Percentiles rank a stretch among this genome's conserved stretches.
phyloP scores from a whole-genome alignment of 2,797 vertebrate species.

The Chaetodon trifasciatus region DNA sequence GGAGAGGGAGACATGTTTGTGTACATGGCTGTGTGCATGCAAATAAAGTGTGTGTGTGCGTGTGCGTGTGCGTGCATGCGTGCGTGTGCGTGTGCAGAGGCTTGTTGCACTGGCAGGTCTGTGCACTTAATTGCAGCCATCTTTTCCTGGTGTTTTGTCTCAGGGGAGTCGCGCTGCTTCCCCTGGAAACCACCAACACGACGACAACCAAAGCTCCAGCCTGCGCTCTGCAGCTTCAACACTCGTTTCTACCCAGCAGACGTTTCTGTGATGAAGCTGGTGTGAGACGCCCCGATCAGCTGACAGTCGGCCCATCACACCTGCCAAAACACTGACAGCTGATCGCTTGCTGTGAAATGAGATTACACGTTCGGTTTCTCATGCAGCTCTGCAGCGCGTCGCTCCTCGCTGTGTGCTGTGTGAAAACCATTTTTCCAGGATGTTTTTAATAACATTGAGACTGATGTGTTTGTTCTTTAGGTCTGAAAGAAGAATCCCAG shows the following conservation, averaged over 20 bases:
- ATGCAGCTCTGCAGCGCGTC: not conserved
- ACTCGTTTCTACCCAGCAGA: not conserved
- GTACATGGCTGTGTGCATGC: not conserved
- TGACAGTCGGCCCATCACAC: not conserved
- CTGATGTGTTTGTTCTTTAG: not conserved
- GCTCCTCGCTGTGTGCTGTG: not conserved
- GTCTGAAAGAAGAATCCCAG: not conserved
- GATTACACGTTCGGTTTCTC: not conserved
- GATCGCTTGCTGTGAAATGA: not conserved
- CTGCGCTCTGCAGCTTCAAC: not conserved
- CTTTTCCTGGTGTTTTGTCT: constrained; percentile 37
- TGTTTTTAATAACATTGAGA: too few relatives aligned
- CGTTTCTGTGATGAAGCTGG: not conserved
- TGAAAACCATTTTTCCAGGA: too few relatives aligned
- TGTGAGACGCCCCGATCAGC: not conserved
- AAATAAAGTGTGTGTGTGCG: not conserved
- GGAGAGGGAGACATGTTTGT: not conserved
- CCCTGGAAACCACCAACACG: constrained; percentile 20
- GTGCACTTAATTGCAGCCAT: constrained; percentile 45
- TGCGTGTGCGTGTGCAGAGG: too few relatives aligned
- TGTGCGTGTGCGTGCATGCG: too few relatives aligned
- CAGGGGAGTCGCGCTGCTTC: constrained; percentile 30
- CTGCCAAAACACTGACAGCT: not conserved
- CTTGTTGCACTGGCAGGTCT: constrained; percentile 15
- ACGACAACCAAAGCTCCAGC: not conserved